Base-by-base conservation (phyloP, 1,140 invertebrate genomes). In the Drosophila quadrilineata region DNA sequence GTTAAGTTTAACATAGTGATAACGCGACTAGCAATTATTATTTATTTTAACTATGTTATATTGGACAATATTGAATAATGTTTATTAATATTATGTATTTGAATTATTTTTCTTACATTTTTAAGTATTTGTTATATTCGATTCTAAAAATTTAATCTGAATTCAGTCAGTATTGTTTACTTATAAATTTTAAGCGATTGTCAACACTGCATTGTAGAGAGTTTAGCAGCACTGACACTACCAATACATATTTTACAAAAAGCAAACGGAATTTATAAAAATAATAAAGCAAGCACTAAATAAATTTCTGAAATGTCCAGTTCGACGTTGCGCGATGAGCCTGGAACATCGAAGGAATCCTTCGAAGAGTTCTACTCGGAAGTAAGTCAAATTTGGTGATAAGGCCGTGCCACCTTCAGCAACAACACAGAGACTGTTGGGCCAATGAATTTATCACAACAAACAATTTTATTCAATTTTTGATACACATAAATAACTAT, bases 351-450 rank as follows among this genome's bases (percentile, higher is more conserved):
- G 16, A 87, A 86, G 43, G 89, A 90, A 24, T 82, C 73, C 2
- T 90, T 90, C 50, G 85, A 89, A 64, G 80, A 86, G 16, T 90
- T 90, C 19, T 89, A 89, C 45, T 38, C 87, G 19, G 89, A 90
- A 89, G 89, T 89, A 80, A 84, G 88, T 89, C 19, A 45, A 10
- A 43, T 50, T 10, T 52, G n/a, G 40, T 38, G 29, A 14, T 8
- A 60, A 35, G 33, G 31, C 50, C 59, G 29, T 56, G 38, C 6
- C 52, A 57, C 24, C 38, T 28, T 29, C 43, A 49, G 28, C 38
- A 14, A 38, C 52, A 54, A 40, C 16, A 24, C 29, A 17, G 41
- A 46, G 31, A 36, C 48, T 12, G 6, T 19, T 29, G 28, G 10
- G 24, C 26, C 28, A 41, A 6, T 5, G 24, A 50, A 38, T 41